Evolutionary conservation across 2,888 invertebrate species (phyloP), one percentile per base, ranked within the genome.

Genomic region (Microplitis deprimator): DNA sequence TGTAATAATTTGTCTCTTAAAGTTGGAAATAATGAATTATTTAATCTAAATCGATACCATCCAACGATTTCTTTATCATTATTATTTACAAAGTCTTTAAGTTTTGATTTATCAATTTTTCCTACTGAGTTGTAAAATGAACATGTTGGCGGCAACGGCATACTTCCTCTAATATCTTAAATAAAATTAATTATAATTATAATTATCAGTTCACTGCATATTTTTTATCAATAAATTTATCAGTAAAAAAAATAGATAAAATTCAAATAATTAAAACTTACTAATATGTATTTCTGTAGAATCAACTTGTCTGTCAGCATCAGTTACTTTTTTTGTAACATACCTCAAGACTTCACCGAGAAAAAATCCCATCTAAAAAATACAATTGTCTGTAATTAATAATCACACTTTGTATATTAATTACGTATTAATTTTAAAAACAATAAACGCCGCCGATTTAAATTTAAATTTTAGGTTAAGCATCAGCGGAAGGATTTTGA

Each of bases 261-360:
- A 16, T 40, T 61, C 0, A n/a, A 40, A 8, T 29, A 39, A 17
- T 39, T 61, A 67, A 69, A 76, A 86, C 87, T 87, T 82, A 90
- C 90, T 91, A 76, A 94, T 93, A 83, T 92, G 92, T 80, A 91
- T 92, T 82, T 93, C 92, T 76, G 92, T 89, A 50, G 92, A 91
- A 70, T 93, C 91, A 82, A 92, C 92, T 84, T 93, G 92, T 84
- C 92, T 93, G 79, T 94, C 93, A 16, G 92, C 92, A 87, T 94
- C 94, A 5, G 94, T 94, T 85, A 94, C 93, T 76, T 93, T 93
- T 87, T 92, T 93, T 5, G 93, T 93, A 83, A 93, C 92, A 89
- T 92, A 92, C 67, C 92, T 91, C 65, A 92, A 91, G 13, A 93
- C 91, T 84, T 94, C 92, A 10, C 94, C 94, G 65, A 94, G 90